These are phyloP conservation scores for Syngnathus acus DNA, from an alignment of 2,797 vertebrate genomes.

Conservation along the genomic window DNA sequence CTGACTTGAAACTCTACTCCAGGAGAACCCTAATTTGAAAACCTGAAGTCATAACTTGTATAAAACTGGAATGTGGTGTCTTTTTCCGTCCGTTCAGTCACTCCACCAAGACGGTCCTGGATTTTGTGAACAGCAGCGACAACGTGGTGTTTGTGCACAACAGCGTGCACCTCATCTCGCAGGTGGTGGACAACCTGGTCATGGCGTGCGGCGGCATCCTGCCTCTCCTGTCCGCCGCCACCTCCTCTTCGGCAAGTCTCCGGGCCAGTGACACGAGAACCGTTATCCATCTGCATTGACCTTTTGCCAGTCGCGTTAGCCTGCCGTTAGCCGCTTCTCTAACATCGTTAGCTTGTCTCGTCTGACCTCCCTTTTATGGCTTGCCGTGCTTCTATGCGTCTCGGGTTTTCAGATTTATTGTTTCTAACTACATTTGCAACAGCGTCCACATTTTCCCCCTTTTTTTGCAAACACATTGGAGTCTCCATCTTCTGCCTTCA, in stretches of 20 bases:
- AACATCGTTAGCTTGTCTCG: slow-evolving; percentile 60
- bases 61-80: not conserved
- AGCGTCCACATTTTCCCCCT: not conserved
- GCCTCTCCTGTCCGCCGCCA: slow-evolving; percentile 93
- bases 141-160: slow-evolving; percentile 97
- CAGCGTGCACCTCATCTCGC: slow-evolving; percentile 94
- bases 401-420: slow-evolving; percentile 6
- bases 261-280: not conserved
- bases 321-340: slow-evolving; percentile 48
- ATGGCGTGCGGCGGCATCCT: slow-evolving; percentile 98
- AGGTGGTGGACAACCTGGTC: slow-evolving; percentile 97
- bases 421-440: not conserved
- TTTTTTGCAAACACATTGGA: not conserved
- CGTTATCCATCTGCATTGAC: slow-evolving; percentile 60
- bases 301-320: slow-evolving; percentile 64
- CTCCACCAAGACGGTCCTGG: slow-evolving; percentile 95
- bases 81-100: slow-evolving; percentile 66
- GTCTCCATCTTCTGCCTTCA: not conserved
- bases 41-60: not conserved
- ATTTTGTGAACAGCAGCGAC: slow-evolving; percentile 98
- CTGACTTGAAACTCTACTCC: not conserved
- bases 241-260: slow-evolving; percentile 76
- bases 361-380: slow-evolving; percentile 41
- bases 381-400: slow-evolving; percentile 33
- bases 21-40: not conserved